A percentile compares a stretch with the other conserved stretches of the same genome.
phyloP scores from a whole-genome alignment of 2,113 vertebrate species.

The Myotis davidii region DNA sequence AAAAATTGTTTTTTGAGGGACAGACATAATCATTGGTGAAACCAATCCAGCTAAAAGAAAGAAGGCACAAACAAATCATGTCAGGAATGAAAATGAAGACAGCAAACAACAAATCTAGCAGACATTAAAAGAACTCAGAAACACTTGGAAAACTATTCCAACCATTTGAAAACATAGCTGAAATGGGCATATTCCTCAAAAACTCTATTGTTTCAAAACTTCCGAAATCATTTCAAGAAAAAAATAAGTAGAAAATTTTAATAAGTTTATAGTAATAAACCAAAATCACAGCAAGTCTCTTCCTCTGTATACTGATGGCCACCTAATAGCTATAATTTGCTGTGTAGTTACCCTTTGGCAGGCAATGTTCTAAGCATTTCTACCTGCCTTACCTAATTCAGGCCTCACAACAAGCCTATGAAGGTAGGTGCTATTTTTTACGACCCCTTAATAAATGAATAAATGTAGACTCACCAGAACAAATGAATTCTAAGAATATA shows the following conservation, averaged over 20 bases:
- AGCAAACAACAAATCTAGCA: not conserved
- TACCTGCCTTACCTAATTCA: not conserved
- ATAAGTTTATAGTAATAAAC: not conserved
- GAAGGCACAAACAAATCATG: not conserved
- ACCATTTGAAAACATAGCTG: not conserved
- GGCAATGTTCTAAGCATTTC: not conserved
- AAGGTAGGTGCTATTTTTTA: not conserved
- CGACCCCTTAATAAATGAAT: not conserved
- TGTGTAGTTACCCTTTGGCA: not conserved
- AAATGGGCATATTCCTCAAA: not conserved
- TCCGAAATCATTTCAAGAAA: not conserved
- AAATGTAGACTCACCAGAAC: not conserved
- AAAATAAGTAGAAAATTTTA: not conserved
- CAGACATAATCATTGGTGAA: not conserved
- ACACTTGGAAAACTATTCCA: not conserved
- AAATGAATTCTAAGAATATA: constrained; percentile 18
- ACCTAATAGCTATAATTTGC: not conserved
- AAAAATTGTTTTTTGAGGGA: not conserved
- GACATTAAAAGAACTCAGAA: not conserved
- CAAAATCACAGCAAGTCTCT: not conserved
- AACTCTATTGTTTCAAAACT: not conserved
- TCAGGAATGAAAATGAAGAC: not conserved
- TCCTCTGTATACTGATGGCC: not conserved
- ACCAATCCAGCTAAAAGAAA: not conserved
- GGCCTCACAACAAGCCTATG: not conserved